A percentile compares a stretch with the other conserved stretches of the same genome.
Evolutionary conservation across 2,113 vertebrate species (phyloP).

Genomic region (Myrmecobius fasciatus): DNA sequence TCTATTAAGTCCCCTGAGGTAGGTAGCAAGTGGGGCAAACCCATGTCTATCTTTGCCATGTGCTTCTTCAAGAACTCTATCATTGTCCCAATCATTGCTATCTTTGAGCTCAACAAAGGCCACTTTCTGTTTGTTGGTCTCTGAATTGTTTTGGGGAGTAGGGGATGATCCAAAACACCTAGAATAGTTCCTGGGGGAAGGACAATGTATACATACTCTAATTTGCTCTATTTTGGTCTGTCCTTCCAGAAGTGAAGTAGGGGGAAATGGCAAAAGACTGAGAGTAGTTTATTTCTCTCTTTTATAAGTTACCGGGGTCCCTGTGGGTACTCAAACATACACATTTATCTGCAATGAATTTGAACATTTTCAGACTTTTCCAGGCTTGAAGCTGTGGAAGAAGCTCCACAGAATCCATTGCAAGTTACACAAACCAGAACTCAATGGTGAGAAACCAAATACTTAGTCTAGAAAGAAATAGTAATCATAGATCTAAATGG

Average conservation of each 20-base stretch:
- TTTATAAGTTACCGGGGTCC: background rate
- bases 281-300: background rate
- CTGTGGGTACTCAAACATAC: background rate
- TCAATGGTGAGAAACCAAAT: background rate
- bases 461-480: background rate
- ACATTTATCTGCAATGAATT: background rate
- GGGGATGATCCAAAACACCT: background rate
- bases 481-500: background rate
- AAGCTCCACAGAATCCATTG: background rate
- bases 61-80: background rate
- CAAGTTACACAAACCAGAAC: conserved; percentile 10
- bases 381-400: background rate
- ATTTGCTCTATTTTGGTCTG: background rate
- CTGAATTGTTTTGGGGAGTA: background rate
- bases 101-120: background rate
- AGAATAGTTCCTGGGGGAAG: background rate
- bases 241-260: background rate
- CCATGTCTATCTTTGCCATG: background rate
- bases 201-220: background rate
- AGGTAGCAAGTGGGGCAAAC: background rate
- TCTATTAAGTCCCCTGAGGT: background rate
- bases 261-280: background rate
- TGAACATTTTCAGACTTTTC: background rate
- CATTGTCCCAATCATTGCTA: background rate
- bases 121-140: background rate